Percentiles rank a stretch among this genome's conserved stretches.
These are phyloP conservation scores for Diadumene lineata DNA, from an alignment of 92 coral and sea anemone genomes.

Conservation along the genomic window DNA sequence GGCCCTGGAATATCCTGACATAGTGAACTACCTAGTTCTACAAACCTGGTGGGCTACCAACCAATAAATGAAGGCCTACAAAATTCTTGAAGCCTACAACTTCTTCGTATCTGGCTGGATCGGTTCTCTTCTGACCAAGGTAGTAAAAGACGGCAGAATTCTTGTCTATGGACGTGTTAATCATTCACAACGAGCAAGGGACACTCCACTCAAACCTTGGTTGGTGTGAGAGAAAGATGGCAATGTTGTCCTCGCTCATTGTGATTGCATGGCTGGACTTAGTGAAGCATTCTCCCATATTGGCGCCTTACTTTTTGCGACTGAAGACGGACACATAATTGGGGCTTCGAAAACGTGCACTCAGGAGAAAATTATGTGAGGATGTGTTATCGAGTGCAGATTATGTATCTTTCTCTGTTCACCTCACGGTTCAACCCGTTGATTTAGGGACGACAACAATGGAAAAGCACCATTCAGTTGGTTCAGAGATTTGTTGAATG, in stretches of 20 bases:
- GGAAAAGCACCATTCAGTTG: too few relatives aligned
- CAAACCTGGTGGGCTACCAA: constrained; percentile 51
- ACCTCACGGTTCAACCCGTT: too few relatives aligned
- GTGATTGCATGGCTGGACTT: constrained; percentile 60
- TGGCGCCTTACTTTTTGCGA: constrained; percentile 62
- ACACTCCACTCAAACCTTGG: constrained; percentile 57
- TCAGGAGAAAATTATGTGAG: constrained; percentile 38
- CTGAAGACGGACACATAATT: constrained; percentile 55
- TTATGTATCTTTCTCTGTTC: too few relatives aligned
- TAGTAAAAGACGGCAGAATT: constrained; percentile 27
- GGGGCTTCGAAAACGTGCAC: constrained; percentile 49
- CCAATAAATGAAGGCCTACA: constrained; percentile 63
- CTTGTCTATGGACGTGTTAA: constrained; percentile 48
- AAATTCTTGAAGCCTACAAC: constrained; percentile 53
- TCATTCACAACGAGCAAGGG: constrained; percentile 54
- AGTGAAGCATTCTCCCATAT: constrained; percentile 64
- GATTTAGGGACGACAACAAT: too few relatives aligned
- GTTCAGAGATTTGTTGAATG: too few relatives aligned
- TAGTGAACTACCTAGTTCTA: constrained; percentile 52
- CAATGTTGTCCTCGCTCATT: constrained; percentile 46
- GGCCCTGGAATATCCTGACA: constrained; percentile 53
- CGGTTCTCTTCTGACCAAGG: constrained; percentile 30
- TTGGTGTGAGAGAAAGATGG: constrained; percentile 43
- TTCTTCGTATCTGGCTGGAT: constrained; percentile 65
- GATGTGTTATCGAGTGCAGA: too few relatives aligned